Evolutionary conservation across 2,113 vertebrate genomes (phyloP).

Genomic region (Thryonomys swinderianus): DNA sequence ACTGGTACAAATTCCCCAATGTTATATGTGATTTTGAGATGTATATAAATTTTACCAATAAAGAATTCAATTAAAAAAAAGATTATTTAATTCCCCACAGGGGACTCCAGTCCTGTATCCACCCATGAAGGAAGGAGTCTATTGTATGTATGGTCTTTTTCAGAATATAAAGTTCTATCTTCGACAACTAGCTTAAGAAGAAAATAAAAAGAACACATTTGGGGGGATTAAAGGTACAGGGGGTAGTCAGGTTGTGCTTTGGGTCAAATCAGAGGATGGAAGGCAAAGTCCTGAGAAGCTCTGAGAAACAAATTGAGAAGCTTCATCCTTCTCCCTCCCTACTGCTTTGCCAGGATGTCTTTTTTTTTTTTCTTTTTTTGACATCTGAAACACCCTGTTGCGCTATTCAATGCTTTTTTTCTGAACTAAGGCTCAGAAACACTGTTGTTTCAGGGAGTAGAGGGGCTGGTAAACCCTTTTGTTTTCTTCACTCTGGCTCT

Average conservation of each 20-base stretch:
- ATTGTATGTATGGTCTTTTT: not conserved
- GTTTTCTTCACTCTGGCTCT: constrained; percentile 1
- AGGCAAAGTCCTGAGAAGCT: constrained; percentile 34
- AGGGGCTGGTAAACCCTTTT: constrained; percentile 22
- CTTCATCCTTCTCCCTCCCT: not conserved
- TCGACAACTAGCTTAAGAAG: constrained; percentile 4
- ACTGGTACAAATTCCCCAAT: too few species aligned
- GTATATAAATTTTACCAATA: too few species aligned
- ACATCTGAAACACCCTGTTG: constrained; percentile 58
- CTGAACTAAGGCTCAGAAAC: constrained; percentile 10
- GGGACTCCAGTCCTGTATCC: not conserved
- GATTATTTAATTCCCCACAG: not conserved
- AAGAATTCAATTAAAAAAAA: too few species aligned
- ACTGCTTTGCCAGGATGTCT: not conserved
- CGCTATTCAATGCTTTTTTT: constrained; percentile 26
- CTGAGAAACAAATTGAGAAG: constrained; percentile 39
- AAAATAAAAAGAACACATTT: constrained; percentile 26
- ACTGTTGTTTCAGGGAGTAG: not conserved
- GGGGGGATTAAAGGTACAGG: not conserved
- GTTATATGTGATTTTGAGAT: too few species aligned
- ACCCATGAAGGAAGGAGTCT: not conserved
- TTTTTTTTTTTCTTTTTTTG: constrained; percentile 56
- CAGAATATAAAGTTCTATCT: not conserved
- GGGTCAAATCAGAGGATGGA: not conserved
- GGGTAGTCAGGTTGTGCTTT: constrained; percentile 16